Base-by-base conservation (phyloP, 2,797 vertebrate species). In the Xiphophorus birchmanni region DNA sequence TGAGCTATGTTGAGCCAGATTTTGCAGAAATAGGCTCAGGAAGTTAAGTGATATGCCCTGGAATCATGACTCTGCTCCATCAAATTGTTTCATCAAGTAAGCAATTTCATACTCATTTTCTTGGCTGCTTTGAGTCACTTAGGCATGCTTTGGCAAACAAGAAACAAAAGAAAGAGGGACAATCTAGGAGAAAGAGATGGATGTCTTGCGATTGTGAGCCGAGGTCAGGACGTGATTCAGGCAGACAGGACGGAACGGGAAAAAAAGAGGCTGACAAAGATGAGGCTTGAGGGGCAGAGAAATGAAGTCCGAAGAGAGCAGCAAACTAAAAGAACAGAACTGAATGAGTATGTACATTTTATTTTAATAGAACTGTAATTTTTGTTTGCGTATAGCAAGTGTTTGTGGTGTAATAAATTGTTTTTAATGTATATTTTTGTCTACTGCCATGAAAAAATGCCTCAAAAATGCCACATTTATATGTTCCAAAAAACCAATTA, bases 1-100 rank as follows among this genome's bases (percentile, higher is more conserved):
- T 77, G 86, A 89, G 86, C 79, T 83, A 74, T 6, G 50, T 79
- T 78, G 84, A 76, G 77, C 74, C 79, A 32, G 12, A 76, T 67
- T 82, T 65, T 4, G 11, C 75, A 81, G 67, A 85, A 82, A 82
- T 73, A 77, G 81, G 86, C 50, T 75, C 9, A 75, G n/a, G 77
- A 60, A 85, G 83, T 67, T n/a, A 83, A 52, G 76, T 21, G 77
- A 84, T 69, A 76, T 90, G 86, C 90, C 85, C 89, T 77, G 37
- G 56, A 87, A 78, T 65, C 45, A 50, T 44, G 26, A 13, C 67
- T 69, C 63, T 44, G 54, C 71, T 71, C 60, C 4, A 17, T 12
- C 32, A 44, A 54, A 80, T 60, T 75, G 74, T 60, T 79, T 80
- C 0, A 76, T 83, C 73, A 80, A 47, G 37, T 74, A 45, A 67